Percentiles rank a stretch among this genome's conserved stretches.
Conservation (phyloP, 2,797 vertebrate genomes). For the Orestias chungarensis region DNA sequence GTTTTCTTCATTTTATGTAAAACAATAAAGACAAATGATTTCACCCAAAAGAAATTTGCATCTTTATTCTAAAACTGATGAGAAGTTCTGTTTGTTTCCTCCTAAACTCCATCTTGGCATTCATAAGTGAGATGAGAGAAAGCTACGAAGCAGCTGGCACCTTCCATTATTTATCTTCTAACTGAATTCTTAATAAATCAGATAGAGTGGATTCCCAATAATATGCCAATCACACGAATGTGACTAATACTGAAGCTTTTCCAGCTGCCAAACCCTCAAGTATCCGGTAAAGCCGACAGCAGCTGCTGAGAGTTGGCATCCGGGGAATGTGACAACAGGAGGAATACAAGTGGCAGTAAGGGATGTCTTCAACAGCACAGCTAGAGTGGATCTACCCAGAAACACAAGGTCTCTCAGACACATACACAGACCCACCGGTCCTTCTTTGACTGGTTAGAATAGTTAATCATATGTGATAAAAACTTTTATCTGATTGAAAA, state of each 20-base stretch:
- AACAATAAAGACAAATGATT: background rate
- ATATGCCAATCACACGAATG: conserved; percentile 30
- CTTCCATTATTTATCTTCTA: conserved; percentile 50
- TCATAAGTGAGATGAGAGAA: conserved; percentile 27
- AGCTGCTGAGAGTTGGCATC: conserved; percentile 71
- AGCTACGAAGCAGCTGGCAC: conserved; percentile 37
- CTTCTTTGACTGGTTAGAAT: conserved; percentile 35
- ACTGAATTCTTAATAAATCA: conserved; percentile 48
- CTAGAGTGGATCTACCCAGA: conserved; percentile 6
- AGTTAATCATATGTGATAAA: conserved; percentile 38
- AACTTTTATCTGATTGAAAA: background rate
- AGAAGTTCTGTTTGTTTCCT: conserved; percentile 5
- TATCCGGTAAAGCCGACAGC: conserved; percentile 38
- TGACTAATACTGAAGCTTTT: conserved; percentile 17
- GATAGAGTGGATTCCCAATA: conserved; percentile 25
- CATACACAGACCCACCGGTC: conserved; percentile 13
- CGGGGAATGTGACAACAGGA: conserved; percentile 67
- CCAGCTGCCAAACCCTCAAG: conserved; percentile 18
- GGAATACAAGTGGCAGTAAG: conserved; percentile 59
- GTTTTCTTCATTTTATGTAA: background rate
- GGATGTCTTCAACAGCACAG: conserved; percentile 36
- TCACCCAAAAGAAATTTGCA: background rate
- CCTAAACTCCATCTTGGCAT: conserved; percentile 29
- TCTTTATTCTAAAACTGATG: conserved; percentile 11
- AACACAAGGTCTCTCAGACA: conserved; percentile 1